Percentiles rank a stretch among this genome's conserved stretches.
These are phyloP conservation scores for Chondrosia reniformis DNA, from an alignment of 37 sponge, comb jelly and placozoan genomes.

Conservation along the genomic window DNA sequence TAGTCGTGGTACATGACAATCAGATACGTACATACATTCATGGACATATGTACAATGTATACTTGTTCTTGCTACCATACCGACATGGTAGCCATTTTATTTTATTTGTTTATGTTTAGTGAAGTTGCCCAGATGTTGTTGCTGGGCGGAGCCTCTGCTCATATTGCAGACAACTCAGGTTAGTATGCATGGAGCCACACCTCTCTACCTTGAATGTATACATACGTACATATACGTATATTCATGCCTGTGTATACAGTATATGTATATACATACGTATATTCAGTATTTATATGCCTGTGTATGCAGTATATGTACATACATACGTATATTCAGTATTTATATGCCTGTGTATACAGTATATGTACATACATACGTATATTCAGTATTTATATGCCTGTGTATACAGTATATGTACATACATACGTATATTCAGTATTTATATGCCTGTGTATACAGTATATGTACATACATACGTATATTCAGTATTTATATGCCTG, in stretches of 20 bases:
- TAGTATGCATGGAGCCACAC: background rate
- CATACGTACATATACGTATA: background rate
- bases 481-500: too few relatives aligned
- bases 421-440: too few relatives aligned
- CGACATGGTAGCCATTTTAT: background rate
- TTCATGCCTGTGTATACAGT: background rate
- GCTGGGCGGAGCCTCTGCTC: conserved; percentile 17
- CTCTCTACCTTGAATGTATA: background rate
- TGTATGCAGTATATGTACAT: background rate
- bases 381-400: background rate
- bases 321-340: background rate
- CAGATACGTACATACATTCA: too few relatives aligned
- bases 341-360: background rate
- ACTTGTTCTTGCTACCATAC: too few relatives aligned
- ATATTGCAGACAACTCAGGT: conserved; percentile 23
- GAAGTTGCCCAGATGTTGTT: conserved; percentile 10
- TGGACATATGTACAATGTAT: too few relatives aligned
- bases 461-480: background rate
- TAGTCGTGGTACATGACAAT: too few relatives aligned
- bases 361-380: background rate
- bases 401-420: background rate
- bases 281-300: background rate
- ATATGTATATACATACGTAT: background rate
- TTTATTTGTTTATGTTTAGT: background rate
- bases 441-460: background rate